These are phyloP conservation scores for Acleris sparsana DNA, from an alignment of 2,888 invertebrate species.

Conservation along the genomic window DNA sequence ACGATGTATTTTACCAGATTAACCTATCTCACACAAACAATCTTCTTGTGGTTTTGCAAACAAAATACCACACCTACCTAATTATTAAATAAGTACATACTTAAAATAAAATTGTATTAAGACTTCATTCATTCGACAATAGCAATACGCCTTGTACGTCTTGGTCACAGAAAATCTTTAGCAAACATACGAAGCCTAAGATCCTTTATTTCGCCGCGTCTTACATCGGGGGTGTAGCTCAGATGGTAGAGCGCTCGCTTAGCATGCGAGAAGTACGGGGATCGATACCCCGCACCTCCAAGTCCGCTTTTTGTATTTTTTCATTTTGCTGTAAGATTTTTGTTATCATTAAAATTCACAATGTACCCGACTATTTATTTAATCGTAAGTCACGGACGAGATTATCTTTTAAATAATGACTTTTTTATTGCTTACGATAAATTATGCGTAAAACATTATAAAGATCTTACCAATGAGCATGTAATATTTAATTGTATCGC, in stretches of 20 bases:
- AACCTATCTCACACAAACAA: too few species aligned
- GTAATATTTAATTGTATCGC: constrained; percentile 8
- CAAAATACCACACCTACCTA: too few species aligned
- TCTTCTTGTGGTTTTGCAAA: too few species aligned
- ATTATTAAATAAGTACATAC: too few species aligned
- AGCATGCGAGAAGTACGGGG: constrained; percentile 38
- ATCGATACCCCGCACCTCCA: constrained; percentile 38
- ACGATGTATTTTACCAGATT: too few species aligned
- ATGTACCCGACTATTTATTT: background rate
- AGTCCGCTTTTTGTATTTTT: constrained; percentile 18
- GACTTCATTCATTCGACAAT: too few species aligned
- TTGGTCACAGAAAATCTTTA: too few species aligned
- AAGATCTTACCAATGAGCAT: too few species aligned
- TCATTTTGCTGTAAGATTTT: background rate
- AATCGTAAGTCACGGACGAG: constrained; percentile 12
- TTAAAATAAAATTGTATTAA: too few species aligned
- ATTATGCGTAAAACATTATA: constrained; percentile 28
- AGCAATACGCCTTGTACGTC: too few species aligned
- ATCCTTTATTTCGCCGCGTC: background rate
- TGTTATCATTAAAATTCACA: background rate
- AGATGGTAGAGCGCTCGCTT: constrained; percentile 69
- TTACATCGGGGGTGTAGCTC: constrained; percentile 59
- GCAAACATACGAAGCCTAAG: background rate
- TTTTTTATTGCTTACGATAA: constrained; percentile 22
- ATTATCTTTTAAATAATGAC: constrained; percentile 9